These are phyloP conservation scores for Asbolus verrucosus DNA, from an alignment of 1,140 invertebrate genomes.

Conservation along the genomic window DNA sequence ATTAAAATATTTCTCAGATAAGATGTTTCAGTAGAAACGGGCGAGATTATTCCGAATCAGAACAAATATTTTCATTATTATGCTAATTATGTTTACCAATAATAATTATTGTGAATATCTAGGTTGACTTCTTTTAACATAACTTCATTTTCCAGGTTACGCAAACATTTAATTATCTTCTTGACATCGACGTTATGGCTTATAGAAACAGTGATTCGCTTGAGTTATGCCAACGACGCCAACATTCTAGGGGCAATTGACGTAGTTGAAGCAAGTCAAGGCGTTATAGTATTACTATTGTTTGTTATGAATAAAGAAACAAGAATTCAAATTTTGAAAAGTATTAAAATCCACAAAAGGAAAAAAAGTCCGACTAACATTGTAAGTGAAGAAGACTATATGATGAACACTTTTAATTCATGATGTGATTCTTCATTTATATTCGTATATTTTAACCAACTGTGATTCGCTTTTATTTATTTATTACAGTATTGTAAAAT, in stretches of 20 bases:
- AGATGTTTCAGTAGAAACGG: too few relatives aligned
- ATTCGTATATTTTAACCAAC: too few relatives aligned
- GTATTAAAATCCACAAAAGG: background rate
- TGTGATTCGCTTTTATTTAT: background rate
- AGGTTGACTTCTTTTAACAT: background rate
- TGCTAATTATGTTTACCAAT: background rate
- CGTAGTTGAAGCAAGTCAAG: slow-evolving; percentile 31
- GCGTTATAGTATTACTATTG: slow-evolving; percentile 18
- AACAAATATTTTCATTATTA: too few relatives aligned
- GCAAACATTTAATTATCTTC: slow-evolving; percentile 19
- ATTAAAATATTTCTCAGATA: too few relatives aligned
- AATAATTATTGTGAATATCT: background rate
- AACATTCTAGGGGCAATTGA: slow-evolving; percentile 16
- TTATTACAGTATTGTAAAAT: too few relatives aligned
- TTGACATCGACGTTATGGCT: background rate
- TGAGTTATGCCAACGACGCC: background rate
- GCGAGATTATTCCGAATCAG: too few relatives aligned
- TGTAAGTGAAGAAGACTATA: background rate
- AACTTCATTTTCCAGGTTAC: slow-evolving; percentile 12
- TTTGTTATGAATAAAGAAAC: slow-evolving; percentile 32
- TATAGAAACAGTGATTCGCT: background rate
- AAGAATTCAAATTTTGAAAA: slow-evolving; percentile 9
- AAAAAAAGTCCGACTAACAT: background rate
- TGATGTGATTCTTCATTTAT: too few relatives aligned
- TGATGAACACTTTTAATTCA: background rate